phyloP scores from a whole-genome alignment of 2,797 vertebrate genomes.

The Lepus townsendii region DNA sequence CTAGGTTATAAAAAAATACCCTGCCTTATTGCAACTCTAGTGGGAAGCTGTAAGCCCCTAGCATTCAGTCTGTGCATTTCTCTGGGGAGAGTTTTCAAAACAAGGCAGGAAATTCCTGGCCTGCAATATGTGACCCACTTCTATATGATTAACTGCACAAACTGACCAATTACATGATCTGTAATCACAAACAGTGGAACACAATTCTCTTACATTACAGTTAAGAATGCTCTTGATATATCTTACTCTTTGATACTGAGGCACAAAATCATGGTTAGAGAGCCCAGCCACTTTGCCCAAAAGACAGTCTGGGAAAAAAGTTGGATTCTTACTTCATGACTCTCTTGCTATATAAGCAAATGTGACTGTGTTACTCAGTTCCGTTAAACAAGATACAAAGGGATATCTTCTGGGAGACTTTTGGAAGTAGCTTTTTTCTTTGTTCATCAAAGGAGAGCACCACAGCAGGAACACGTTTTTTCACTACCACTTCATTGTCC shows the following conservation, averaged over 20 bases:
- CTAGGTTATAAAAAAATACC: neutral
- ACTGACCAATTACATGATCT: neutral
- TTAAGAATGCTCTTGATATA: neutral
- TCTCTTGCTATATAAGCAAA: neutral
- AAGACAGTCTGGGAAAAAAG: neutral
- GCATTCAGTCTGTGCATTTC: neutral
- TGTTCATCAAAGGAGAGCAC: neutral
- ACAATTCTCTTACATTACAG: no score
- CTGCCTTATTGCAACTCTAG: neutral
- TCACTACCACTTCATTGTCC: neutral
- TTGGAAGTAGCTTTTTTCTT: neutral
- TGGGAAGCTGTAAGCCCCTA: neutral
- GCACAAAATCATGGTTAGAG: neutral
- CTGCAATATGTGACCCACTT: neutral
- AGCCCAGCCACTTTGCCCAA: neutral
- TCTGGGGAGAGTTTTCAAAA: slow-evolving; percentile 16
- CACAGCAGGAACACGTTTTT: neutral
- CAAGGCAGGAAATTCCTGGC: neutral
- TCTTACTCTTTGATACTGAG: neutral
- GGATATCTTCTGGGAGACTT: neutral
- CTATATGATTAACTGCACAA: neutral
- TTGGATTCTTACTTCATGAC: neutral
- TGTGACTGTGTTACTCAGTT: neutral
- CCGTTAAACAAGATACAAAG: neutral
- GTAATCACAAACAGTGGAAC: neutral